phyloP scores from a whole-genome alignment of 2,888 invertebrate species.

The Tenthredo amoena region DNA sequence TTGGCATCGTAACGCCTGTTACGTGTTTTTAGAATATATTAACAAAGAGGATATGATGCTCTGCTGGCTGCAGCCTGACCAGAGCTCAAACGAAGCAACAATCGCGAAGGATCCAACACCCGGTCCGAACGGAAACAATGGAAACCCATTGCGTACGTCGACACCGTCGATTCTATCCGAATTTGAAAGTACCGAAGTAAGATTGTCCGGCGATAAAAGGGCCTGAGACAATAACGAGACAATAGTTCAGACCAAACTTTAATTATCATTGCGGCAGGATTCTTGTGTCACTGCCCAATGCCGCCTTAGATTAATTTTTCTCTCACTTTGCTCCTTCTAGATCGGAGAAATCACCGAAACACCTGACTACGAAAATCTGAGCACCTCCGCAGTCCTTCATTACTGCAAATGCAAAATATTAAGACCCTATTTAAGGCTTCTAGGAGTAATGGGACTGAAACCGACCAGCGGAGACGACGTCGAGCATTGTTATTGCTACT shows the following conservation, averaged over 20 bases:
- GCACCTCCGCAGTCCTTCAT: conserved; percentile 88
- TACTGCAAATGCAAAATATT: conserved; percentile 92
- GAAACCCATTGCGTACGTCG: conserved; percentile 64
- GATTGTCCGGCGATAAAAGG: background rate
- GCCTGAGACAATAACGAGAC: background rate
- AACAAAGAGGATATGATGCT: conserved; percentile 42
- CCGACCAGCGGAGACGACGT: conserved; percentile 84
- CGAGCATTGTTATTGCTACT: conserved; percentile 82
- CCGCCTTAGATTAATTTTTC: conserved; percentile 54
- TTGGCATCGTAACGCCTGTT: conserved; percentile 4
- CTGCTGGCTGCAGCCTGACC: conserved; percentile 64
- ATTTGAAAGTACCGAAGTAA: conserved; percentile 74
- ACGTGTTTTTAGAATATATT: conserved; percentile 20
- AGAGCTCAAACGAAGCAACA: conserved; percentile 65
- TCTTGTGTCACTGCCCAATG: background rate
- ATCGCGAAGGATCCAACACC: conserved; percentile 67
- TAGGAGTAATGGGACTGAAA: conserved; percentile 88
- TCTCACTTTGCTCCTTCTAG: conserved; percentile 73
- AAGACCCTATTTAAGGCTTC: conserved; percentile 86
- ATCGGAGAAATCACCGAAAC: conserved; percentile 86
- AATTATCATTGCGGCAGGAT: background rate
- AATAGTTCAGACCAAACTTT: background rate
- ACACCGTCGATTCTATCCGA: conserved; percentile 71
- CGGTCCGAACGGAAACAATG: conserved; percentile 61
- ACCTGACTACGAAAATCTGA: conserved; percentile 84